Conservation (phyloP, 2,888 invertebrate genomes). For the Campoplex nolae region DNA sequence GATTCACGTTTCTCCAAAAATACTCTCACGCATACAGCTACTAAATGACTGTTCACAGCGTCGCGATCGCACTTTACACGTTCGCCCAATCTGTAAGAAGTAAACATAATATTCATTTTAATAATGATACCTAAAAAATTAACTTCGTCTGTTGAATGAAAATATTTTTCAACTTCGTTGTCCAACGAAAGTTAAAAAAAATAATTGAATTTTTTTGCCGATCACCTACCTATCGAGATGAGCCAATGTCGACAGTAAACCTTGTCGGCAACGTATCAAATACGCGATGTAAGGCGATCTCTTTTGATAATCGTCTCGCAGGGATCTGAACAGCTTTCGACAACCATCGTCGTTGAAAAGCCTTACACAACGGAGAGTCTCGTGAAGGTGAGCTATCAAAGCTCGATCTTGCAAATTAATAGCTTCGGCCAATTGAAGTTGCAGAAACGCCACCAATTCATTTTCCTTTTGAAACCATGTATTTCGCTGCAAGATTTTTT, state of each 20-base stretch:
- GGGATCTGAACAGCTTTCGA: slow-evolving; percentile 89
- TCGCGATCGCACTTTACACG: slow-evolving; percentile 89
- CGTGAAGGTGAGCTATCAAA: slow-evolving; percentile 92
- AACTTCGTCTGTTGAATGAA: neutral
- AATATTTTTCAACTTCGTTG: neutral
- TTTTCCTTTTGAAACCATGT: slow-evolving; percentile 83
- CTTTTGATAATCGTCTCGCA: slow-evolving; percentile 91
- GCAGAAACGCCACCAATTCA: slow-evolving; percentile 88
- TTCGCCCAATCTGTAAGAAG: slow-evolving; percentile 84
- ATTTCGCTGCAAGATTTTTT: slow-evolving; percentile 78
- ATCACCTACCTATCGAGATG: slow-evolving; percentile 88
- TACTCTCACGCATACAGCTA: slow-evolving; percentile 91
- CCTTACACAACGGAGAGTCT: slow-evolving; percentile 92
- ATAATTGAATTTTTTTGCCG: slow-evolving; percentile 27
- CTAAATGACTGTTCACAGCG: slow-evolving; percentile 90
- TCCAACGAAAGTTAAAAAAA: neutral
- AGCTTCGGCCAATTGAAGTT: slow-evolving; percentile 93
- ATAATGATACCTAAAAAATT: neutral
- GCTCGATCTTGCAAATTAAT: slow-evolving; percentile 92
- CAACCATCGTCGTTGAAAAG: slow-evolving; percentile 90
- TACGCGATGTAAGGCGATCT: slow-evolving; percentile 93
- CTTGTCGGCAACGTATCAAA: slow-evolving; percentile 92
- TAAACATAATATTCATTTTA: neutral
- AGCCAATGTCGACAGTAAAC: slow-evolving; percentile 90
- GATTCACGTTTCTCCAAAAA: slow-evolving; percentile 93